phyloP scores from a whole-genome alignment of 1,140 invertebrate genomes.

The Armadillidium nasatum region DNA sequence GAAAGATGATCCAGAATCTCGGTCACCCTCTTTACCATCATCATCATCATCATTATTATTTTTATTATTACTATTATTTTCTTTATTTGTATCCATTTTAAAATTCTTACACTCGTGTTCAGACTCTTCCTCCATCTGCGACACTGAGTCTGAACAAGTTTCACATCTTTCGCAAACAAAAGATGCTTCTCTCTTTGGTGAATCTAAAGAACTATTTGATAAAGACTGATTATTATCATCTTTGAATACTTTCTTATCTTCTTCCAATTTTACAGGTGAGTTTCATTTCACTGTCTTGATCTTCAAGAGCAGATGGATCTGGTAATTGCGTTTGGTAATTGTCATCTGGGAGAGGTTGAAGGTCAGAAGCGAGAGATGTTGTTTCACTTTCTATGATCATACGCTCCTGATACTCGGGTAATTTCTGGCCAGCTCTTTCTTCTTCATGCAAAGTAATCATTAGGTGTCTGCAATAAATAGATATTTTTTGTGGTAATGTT shows the following conservation, averaged over 20 bases:
- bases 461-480: constrained; percentile 30
- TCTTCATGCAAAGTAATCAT: constrained; percentile 42
- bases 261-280: too few relatives aligned
- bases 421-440: constrained; percentile 32
- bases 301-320: background rate
- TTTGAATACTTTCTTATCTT: too few relatives aligned
- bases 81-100: too few relatives aligned
- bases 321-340: background rate
- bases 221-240: too few relatives aligned
- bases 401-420: constrained; percentile 35
- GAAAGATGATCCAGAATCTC: background rate
- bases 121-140: too few relatives aligned
- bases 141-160: too few relatives aligned
- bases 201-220: too few relatives aligned
- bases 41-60: too few relatives aligned
- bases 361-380: constrained; percentile 34
- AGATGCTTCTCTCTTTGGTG: too few relatives aligned
- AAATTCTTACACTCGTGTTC: too few relatives aligned
- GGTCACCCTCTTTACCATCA: background rate
- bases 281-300: background rate
- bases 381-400: constrained; percentile 39
- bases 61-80: too few relatives aligned
- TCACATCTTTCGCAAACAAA: too few relatives aligned
- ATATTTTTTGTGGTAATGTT: background rate
- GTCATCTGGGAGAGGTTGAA: constrained; percentile 35